Base-by-base conservation (phyloP, 1,140 invertebrate species). In the Halesus radiatus region DNA sequence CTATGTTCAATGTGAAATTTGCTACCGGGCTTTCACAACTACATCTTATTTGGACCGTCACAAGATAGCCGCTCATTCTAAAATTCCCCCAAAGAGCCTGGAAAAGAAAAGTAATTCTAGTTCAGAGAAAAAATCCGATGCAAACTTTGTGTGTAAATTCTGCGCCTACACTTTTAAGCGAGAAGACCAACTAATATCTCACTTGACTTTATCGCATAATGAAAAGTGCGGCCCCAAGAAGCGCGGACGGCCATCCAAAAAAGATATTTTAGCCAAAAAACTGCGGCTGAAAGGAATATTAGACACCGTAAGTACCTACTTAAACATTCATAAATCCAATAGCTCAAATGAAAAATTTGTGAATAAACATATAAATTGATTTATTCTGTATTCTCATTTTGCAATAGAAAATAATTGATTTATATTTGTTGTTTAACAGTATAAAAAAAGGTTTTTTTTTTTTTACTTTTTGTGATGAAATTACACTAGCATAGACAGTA, bases 161-260 rank as follows among this genome's bases (percentile, higher is more conserved):
- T 83, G 82, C 37, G 29, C 64, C 29, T 81, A 72, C n/a, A 73
- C 73, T 3, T 83, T 83, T 53, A 58, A 64, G 32, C 50, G 77
- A 58, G 82, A 83, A 56, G 82, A 83, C 6, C 79, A 81, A 22
- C 76, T 83, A 0, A 56, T 83, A 7, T 52, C 79, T 16, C 82
- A 83, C 26, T 64, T 80, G 52, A 76, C 77, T 8, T 26, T 81
- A 20, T 81, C 82, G 3, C 82, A 83, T 62, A 77, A 79, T 73
- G 79, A 80, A 16, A 66, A 80, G 32, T 66, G 70, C 20, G 79
- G 76, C 7, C 79, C 79, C 3, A 83, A 78, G 45, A 83, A 81
- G 22, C 23, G 82, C 58, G 82, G 82, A 10, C 52, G 82, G n/a
- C 82, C 82, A n/a, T 83, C 82, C 6, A 83, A 83, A 66, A 83